Evolutionary conservation across 1,140 invertebrate genomes (phyloP).

Genomic region (Heterodera carotae): DNA sequence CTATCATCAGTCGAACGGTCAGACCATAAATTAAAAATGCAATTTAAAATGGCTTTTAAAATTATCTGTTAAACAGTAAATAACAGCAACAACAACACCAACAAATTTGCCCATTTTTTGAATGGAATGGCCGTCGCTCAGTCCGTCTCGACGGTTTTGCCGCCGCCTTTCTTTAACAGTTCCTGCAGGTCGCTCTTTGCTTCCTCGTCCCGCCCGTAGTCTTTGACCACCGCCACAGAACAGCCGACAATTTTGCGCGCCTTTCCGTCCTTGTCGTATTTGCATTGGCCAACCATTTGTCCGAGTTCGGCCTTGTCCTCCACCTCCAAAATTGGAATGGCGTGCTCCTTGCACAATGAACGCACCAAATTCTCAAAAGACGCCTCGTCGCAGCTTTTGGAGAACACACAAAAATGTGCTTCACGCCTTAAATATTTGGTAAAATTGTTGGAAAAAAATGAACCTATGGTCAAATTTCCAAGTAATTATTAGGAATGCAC

Average conservation of each 20-base stretch:
- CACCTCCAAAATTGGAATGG: constrained; percentile 93
- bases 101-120: too few relatives aligned
- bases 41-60: too few relatives aligned
- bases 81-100: too few relatives aligned
- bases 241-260: constrained; percentile 97
- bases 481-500: too few relatives aligned
- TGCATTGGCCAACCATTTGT: constrained; percentile 98
- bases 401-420: constrained; percentile 90
- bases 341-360: constrained; percentile 94
- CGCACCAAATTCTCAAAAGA: constrained; percentile 97
- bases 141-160: not conserved
- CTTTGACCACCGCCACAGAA: constrained; percentile 95
- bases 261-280: constrained; percentile 98
- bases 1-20: too few relatives aligned
- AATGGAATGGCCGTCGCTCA: too few relatives aligned
- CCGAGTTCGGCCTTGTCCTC: constrained; percentile 98
- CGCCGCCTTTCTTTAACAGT: constrained; percentile 71
- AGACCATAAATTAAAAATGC: too few relatives aligned
- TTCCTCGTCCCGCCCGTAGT: constrained; percentile 91
- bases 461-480: too few relatives aligned
- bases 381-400: constrained; percentile 96
- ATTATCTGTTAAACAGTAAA: too few relatives aligned
- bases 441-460: too few relatives aligned
- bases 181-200: constrained; percentile 88
- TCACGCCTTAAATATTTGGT: constrained; percentile 74